Percentiles rank a stretch among this genome's conserved stretches.
Evolutionary conservation across 2,797 vertebrate species (phyloP).

Genomic region (Choloepus didactylus): DNA sequence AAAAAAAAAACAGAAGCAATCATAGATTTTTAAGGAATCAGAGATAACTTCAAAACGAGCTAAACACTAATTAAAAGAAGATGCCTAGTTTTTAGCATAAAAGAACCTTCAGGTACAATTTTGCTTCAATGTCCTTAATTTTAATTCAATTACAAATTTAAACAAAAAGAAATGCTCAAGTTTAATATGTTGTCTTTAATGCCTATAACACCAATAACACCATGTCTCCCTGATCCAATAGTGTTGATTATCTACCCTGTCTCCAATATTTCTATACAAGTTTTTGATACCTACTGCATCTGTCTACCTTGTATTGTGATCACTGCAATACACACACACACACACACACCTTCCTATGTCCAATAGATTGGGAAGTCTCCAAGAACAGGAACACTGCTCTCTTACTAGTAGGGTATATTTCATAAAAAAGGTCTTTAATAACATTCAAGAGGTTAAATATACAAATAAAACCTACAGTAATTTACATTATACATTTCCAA

Average conservation of each 20-base stretch:
- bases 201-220: not conserved
- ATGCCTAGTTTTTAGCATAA: slow-evolving; percentile 25
- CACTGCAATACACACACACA: not conserved
- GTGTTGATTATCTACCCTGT: not conserved
- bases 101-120: slow-evolving; percentile 7
- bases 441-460: not conserved
- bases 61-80: slow-evolving; percentile 48
- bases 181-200: slow-evolving; percentile 13
- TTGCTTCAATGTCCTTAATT: not conserved
- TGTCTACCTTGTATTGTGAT: not conserved
- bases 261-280: not conserved
- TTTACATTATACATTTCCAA: slow-evolving; percentile 37
- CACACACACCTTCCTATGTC: not conserved
- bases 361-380: not conserved
- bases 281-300: not conserved
- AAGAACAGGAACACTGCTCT: not conserved
- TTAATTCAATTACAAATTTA: slow-evolving; percentile 43
- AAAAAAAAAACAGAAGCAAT: slow-evolving; percentile 12
- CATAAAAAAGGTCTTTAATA: not conserved
- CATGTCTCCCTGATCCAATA: not conserved
- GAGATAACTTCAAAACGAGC: not conserved
- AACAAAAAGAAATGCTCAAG: not conserved
- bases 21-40: not conserved
- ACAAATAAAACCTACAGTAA: slow-evolving; percentile 12
- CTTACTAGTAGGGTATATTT: not conserved